Evolutionary conservation across 2,888 invertebrate species (phyloP).

Genomic region (Ctena decussata): DNA sequence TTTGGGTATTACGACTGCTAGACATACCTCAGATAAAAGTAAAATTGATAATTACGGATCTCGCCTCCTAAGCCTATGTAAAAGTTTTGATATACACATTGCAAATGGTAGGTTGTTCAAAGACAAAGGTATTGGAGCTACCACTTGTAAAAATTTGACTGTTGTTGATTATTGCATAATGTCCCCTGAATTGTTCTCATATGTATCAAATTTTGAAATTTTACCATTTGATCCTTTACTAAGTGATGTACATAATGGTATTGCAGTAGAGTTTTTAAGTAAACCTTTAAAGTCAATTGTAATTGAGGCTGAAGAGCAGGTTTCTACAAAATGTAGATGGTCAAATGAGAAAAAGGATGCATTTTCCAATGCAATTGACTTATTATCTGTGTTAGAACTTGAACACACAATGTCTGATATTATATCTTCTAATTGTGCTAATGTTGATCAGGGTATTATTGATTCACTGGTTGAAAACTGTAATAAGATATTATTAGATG

Average conservation of each 20-base stretch:
- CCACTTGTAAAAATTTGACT: not conserved
- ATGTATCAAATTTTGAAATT: not conserved
- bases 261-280: not conserved
- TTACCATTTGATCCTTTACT: not conserved
- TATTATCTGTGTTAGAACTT: not conserved
- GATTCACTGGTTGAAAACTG: not conserved
- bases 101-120: not conserved
- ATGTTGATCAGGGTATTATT: not conserved
- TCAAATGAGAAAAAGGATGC: not conserved
- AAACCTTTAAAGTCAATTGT: not conserved
- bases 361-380: not conserved
- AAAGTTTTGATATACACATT: slow-evolving; percentile 1
- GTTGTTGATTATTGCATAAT: not conserved
- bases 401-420: not conserved
- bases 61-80: not conserved
- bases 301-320: not conserved
- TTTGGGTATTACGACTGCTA: not conserved
- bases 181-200: not conserved
- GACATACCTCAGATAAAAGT: not conserved
- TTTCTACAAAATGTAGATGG: not conserved
- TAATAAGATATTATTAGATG: not conserved
- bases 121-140: not conserved
- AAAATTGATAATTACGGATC: not conserved
- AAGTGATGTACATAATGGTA: not conserved
- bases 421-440: not conserved